These are phyloP conservation scores for Mechanitis mazaeus DNA, from an alignment of 2,888 invertebrate species.

Conservation along the genomic window DNA sequence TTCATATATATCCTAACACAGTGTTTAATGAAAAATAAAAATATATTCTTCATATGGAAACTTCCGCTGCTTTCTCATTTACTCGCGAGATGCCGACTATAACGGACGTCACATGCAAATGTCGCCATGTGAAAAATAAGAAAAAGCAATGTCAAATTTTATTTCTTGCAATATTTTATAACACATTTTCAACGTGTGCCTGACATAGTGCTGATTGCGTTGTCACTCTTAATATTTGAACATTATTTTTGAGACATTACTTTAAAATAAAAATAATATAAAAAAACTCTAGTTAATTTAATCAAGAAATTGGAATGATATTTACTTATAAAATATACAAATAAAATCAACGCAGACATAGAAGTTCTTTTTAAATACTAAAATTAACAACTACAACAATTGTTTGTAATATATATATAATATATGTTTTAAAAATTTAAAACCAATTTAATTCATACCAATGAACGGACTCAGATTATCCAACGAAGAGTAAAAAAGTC, in stretches of 20 bases:
- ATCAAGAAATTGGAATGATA: too few species aligned
- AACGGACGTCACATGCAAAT: conserved; percentile 54
- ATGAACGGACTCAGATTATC: too few species aligned
- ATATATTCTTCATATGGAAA: conserved; percentile 25
- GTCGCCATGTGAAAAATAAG: conserved; percentile 44
- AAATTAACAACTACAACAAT: too few species aligned
- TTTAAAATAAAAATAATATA: background rate
- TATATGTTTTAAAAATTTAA: background rate
- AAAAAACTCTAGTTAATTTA: background rate
- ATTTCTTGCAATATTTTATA: conserved; percentile 56
- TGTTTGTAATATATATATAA: too few species aligned
- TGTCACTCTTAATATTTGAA: conserved; percentile 45
- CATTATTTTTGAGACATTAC: conserved; percentile 4
- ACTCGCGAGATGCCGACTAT: conserved; percentile 35
- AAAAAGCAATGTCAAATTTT: conserved; percentile 49
- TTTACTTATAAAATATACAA: too few species aligned
- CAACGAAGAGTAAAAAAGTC: too few species aligned
- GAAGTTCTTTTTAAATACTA: too few species aligned
- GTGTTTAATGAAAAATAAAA: conserved; percentile 11
- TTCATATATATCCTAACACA: conserved; percentile 6
- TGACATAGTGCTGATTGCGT: conserved; percentile 57
- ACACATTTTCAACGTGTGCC: conserved; percentile 50
- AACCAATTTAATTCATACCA: too few species aligned
- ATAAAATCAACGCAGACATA: too few species aligned
- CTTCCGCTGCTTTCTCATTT: conserved; percentile 35